Base-by-base conservation (phyloP, 2,797 vertebrate species). In the Acropternis orthonyx region DNA sequence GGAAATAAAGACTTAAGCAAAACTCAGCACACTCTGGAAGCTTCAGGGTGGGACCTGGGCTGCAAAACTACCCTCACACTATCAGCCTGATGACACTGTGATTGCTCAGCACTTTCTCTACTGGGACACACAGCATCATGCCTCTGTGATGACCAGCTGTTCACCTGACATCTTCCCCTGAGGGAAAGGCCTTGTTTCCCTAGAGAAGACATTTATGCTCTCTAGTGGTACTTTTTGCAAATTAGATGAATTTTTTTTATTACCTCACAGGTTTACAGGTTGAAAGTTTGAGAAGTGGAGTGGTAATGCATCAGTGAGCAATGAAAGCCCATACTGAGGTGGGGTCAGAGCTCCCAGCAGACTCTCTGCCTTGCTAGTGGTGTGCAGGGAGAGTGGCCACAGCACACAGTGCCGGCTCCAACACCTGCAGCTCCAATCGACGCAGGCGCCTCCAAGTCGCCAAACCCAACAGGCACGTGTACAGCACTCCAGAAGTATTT, bases 361-460 rank as follows among this genome's bases (percentile, higher is more conserved):
- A 61, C 2, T 58, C 61, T 43, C 24, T 4, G 62, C 77, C 43
- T 5, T 1, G 17, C 39, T 39, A 75, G 5, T 8, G 51, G 14
- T 12, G 69, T 4, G 55, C 39, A 15, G 37, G 49, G 51, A 5
- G 10, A 51, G 59, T 0, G 9, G 63, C 21, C 7, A 10, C 34
- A 9, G 5, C 66, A 18, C 1, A 0, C 34, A 2, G 24, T 4
- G 6, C 85, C 6, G 4, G 28, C 80, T 59, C 52, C 23, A 36
- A 3, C 0, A 0, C 44, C 67, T 37, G 7, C 0, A 0, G 75
- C 56, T 3, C 52, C 56, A 3, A 4, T 1, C 59, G 12, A 2
- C 3, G 1, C 55, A 4, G 51, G 51, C 32, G 19, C 68, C 75
- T 27, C 17, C 2, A 0, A 26, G 41, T 26, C 77, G 69, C 36